A percentile compares a stretch with the other conserved stretches of the same genome.
Evolutionary conservation across 2,113 vertebrate species (phyloP).

Genomic region (Zingel zingel): DNA sequence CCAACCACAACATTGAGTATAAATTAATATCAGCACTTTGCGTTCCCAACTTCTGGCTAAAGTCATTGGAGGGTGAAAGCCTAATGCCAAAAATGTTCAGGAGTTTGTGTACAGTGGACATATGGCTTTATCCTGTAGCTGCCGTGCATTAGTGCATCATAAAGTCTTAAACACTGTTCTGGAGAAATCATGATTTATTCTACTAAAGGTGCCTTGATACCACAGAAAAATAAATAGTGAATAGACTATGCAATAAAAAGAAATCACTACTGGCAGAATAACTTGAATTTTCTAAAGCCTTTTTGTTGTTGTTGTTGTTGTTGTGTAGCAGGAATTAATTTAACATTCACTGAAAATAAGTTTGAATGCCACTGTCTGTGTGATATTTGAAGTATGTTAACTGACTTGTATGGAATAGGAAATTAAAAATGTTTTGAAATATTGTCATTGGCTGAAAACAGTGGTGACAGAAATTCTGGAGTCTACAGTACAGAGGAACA

Average conservation of each 20-base stretch:
- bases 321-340: neutral
- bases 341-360: neutral
- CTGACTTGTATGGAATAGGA: neutral
- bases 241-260: neutral
- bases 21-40: conserved; percentile 57
- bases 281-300: neutral
- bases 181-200: neutral
- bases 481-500: neutral
- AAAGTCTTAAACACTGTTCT: neutral
- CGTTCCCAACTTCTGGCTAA: conserved; percentile 40
- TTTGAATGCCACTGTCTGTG: neutral
- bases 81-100: conserved; percentile 17
- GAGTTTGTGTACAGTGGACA: neutral
- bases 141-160: neutral
- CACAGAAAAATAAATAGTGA: neutral
- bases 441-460: neutral
- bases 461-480: neutral
- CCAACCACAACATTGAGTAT: conserved; percentile 42
- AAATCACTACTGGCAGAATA: neutral
- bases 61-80: conserved; percentile 56
- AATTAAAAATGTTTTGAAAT: too few species aligned
- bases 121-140: conserved; percentile 16
- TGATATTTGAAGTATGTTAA: neutral
- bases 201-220: neutral
- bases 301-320: neutral